These are phyloP conservation scores for Dasysyrphus tricinctus DNA, from an alignment of 2,888 invertebrate genomes.

Conservation along the genomic window DNA sequence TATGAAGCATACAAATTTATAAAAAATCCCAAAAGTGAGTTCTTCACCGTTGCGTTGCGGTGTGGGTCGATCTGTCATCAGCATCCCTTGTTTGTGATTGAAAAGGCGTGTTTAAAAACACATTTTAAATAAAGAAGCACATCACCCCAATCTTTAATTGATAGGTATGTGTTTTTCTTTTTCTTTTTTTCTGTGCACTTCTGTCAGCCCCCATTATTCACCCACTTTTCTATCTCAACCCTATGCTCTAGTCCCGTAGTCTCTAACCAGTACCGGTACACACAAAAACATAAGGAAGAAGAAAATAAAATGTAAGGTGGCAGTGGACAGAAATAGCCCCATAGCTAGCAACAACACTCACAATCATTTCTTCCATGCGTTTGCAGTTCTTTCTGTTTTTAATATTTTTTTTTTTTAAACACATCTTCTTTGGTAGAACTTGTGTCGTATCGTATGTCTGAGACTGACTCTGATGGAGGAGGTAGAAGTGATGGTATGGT, in stretches of 20 bases:
- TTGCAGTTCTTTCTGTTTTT: conserved; percentile 35
- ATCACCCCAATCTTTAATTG: conserved; percentile 70
- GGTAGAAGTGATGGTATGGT: conserved; percentile 14
- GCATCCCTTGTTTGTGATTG: conserved; percentile 24
- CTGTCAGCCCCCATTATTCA: conserved; percentile 12
- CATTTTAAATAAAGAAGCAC: conserved; percentile 49
- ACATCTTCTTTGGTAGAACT: conserved; percentile 56
- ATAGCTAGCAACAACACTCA: conserved; percentile 36
- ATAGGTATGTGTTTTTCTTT: conserved; percentile 28
- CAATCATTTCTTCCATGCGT: conserved; percentile 59
- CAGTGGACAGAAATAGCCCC: conserved; percentile 71
- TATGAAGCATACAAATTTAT: conserved; percentile 13
- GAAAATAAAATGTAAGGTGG: conserved; percentile 46
- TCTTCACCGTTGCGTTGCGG: background rate
- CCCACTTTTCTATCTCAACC: conserved; percentile 41
- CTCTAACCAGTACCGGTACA: conserved; percentile 35
- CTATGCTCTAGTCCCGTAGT: conserved; percentile 45
- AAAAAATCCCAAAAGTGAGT: conserved; percentile 34
- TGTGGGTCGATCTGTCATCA: conserved; percentile 17
- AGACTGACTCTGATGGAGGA: conserved; percentile 6
- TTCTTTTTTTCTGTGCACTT: conserved; percentile 7
- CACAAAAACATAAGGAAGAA: conserved; percentile 14
- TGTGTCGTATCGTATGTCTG: conserved; percentile 12
- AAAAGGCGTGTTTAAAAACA: conserved; percentile 67
- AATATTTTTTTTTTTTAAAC: conserved; percentile 58